Evolutionary conservation across 2,113 vertebrate genomes (phyloP).

Genomic region (Opisthocomus hoazin): DNA sequence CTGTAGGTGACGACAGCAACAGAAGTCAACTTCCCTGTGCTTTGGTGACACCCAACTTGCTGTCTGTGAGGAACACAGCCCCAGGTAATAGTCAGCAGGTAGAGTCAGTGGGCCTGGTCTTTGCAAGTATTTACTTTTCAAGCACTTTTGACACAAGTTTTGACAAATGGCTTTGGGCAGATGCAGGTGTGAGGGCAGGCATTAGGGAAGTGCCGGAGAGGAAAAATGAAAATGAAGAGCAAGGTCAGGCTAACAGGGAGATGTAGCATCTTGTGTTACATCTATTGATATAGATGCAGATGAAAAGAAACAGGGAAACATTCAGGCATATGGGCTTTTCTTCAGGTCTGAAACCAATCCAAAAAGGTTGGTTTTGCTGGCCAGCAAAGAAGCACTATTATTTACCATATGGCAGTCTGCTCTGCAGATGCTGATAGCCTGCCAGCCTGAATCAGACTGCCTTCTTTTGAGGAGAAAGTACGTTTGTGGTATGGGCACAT

Average conservation of each 20-base stretch:
- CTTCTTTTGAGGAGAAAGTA: not conserved
- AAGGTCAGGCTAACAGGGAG: not conserved
- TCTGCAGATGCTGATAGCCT: not conserved
- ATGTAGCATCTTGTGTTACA: not conserved
- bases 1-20: not conserved
- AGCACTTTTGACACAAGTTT: not conserved
- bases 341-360: not conserved
- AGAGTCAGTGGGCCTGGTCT: not conserved
- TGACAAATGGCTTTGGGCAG: not conserved
- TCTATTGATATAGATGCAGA: rapidly evolving
- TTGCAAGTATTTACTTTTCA: not conserved
- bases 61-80: not conserved
- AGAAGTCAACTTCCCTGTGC: not conserved
- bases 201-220: not conserved
- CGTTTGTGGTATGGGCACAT: not conserved
- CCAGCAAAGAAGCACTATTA: not conserved
- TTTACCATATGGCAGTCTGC: not conserved
- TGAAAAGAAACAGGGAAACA: rapidly evolving
- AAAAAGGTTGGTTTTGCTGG: not conserved
- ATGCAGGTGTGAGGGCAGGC: not conserved
- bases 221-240: not conserved
- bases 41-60: not conserved
- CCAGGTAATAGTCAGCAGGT: not conserved
- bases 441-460: not conserved
- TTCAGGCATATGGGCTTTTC: not conserved